Evolutionary conservation across 2,888 invertebrate genomes (phyloP).

Genomic region (Hyposoter dolosus): DNA sequence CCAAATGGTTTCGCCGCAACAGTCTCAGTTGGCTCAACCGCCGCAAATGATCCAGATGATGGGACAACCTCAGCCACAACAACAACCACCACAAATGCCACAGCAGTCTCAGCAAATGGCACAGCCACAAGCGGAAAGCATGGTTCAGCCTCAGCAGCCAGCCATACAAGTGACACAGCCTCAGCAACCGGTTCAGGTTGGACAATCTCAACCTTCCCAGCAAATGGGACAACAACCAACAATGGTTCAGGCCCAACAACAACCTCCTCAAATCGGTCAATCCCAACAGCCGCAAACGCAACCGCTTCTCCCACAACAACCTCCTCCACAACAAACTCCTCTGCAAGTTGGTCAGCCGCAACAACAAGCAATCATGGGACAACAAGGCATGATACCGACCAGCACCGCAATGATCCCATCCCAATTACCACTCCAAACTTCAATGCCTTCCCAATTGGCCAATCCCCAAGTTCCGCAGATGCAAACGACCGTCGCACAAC

Average conservation of each 20-base stretch:
- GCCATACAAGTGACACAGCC: constrained; percentile 48
- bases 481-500: constrained; percentile 70
- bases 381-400: constrained; percentile 75
- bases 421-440: constrained; percentile 77
- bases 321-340: constrained; percentile 70
- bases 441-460: constrained; percentile 73
- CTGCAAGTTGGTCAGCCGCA: constrained; percentile 72
- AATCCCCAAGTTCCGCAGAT: constrained; percentile 72
- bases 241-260: constrained; percentile 66
- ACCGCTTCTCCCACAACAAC: constrained; percentile 58
- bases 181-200: constrained; percentile 61
- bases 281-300: constrained; percentile 78
- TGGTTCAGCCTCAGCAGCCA: constrained; percentile 38
- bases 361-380: constrained; percentile 69
- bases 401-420: constrained; percentile 76
- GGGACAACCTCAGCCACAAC: constrained; percentile 10
- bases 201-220: constrained; percentile 29
- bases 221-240: constrained; percentile 47
- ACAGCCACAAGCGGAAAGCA: constrained; percentile 13
- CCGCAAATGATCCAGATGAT: constrained; percentile 65
- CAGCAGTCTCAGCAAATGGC: constrained; percentile 71
- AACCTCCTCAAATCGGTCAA: constrained; percentile 77
- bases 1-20: constrained; percentile 35
- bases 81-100: constrained; percentile 42
- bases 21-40: constrained; percentile 45